Conservation (phyloP, 1,140 invertebrate species). For the Thaumetopoea pityocampa region DNA sequence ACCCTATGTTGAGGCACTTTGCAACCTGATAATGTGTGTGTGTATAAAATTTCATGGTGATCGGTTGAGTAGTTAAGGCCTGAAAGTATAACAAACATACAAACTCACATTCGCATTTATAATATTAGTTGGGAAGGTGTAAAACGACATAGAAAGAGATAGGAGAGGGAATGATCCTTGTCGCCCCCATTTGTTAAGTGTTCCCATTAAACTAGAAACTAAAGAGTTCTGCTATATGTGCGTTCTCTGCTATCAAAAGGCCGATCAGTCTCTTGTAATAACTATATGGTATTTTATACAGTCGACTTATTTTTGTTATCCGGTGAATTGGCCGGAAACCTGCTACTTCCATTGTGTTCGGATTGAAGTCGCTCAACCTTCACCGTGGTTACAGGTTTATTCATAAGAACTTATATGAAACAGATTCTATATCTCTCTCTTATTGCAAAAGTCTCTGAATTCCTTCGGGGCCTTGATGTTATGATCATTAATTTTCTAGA, state of each 20-base stretch:
- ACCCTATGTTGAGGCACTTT: too few species aligned
- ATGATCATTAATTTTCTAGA: too few species aligned
- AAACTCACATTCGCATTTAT: too few species aligned
- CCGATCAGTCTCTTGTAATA: slow-evolving; percentile 16
- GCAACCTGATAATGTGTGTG: too few species aligned
- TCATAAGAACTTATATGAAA: not conserved
- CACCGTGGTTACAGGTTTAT: slow-evolving; percentile 1
- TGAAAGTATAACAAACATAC: too few species aligned
- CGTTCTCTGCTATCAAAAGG: slow-evolving; percentile 10
- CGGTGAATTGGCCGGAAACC: slow-evolving; percentile 21
- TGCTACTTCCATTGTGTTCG: slow-evolving; percentile 16
- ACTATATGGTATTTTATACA: slow-evolving; percentile 17
- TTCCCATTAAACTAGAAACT: too few species aligned
- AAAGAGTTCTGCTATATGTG: too few species aligned
- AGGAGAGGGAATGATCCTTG: too few species aligned
- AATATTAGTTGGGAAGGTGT: too few species aligned
- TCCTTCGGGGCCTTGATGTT: not conserved
- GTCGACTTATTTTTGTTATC: slow-evolving; percentile 10
- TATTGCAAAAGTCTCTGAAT: not conserved
- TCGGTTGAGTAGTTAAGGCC: too few species aligned
- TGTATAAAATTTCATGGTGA: too few species aligned
- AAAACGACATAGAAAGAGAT: too few species aligned
- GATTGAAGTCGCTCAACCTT: slow-evolving; percentile 13
- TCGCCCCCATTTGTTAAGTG: slow-evolving; percentile 1
- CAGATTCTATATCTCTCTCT: not conserved